Percentiles rank a stretch among this genome's conserved stretches.
Conservation (phyloP, 2,888 invertebrate genomes). For the Eupithecia vulgata region DNA sequence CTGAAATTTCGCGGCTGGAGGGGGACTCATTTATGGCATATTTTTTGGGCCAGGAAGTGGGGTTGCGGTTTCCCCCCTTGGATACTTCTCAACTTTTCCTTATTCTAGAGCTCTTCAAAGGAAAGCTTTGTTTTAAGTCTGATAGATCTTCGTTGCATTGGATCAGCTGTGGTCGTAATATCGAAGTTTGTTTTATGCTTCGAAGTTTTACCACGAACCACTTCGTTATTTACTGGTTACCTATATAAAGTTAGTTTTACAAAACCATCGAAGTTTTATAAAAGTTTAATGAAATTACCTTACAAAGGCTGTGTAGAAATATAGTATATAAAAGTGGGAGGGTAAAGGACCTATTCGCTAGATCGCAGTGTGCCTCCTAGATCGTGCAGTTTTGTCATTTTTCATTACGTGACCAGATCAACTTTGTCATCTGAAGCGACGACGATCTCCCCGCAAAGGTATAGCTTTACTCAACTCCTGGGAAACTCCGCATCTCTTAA, state of each 20-base stretch:
- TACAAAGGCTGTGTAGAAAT: not conserved
- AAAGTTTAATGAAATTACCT: not conserved
- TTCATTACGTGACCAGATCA: conserved; percentile 88
- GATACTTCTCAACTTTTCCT: conserved; percentile 79
- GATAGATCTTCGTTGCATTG: conserved; percentile 57
- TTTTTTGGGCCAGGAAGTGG: conserved; percentile 77
- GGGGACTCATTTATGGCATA: conserved; percentile 76
- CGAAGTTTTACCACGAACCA: not conserved
- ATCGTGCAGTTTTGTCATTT: conserved; percentile 83
- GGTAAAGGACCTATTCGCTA: conserved; percentile 50
- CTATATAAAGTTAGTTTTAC: not conserved
- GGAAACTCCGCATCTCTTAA: conserved; percentile 30
- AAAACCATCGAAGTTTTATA: not conserved
- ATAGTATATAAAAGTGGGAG: conserved; percentile 7
- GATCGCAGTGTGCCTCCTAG: conserved; percentile 47
- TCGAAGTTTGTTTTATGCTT: conserved; percentile 19
- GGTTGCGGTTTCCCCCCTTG: conserved; percentile 73
- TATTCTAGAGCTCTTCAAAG: conserved; percentile 77
- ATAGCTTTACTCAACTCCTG: conserved; percentile 57
- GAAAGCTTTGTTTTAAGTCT: conserved; percentile 68
- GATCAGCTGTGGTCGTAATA: conserved; percentile 63
- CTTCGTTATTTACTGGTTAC: not conserved
- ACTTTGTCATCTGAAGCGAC: conserved; percentile 76
- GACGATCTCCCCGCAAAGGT: conserved; percentile 59
- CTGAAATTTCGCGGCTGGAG: conserved; percentile 80